Evolutionary conservation across 2,888 invertebrate genomes (phyloP).

Genomic region (Therioaphis trifolii): DNA sequence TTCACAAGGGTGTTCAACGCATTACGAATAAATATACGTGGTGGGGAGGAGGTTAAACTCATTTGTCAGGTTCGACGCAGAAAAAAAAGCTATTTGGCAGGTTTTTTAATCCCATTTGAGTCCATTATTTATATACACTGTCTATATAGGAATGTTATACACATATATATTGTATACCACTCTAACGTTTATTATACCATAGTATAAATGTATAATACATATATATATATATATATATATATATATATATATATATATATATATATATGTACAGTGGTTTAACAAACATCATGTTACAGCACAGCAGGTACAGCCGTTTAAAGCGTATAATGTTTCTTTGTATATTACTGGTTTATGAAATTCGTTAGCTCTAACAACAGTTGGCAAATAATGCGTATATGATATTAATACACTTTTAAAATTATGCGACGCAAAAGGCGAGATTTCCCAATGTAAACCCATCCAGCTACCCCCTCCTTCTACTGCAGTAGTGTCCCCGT

Average conservation of each 20-base stretch:
- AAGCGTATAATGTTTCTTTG: not conserved
- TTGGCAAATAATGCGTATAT: not conserved
- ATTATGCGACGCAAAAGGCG: not conserved
- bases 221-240: no score
- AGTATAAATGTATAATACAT: no score
- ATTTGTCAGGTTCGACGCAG: not conserved
- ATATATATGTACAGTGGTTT: no score
- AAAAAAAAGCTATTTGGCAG: slow-evolving; percentile 36
- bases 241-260: no score
- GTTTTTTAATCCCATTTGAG: slow-evolving; percentile 29
- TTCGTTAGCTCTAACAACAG: not conserved
- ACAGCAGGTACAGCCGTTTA: not conserved
- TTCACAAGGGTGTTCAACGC: slow-evolving; percentile 33
- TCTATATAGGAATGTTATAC: no score
- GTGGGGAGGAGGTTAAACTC: no score
- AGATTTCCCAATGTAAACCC: no score
- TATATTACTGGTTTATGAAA: not conserved
- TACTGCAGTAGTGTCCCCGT: no score
- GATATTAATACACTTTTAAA: not conserved
- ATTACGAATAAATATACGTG: no score
- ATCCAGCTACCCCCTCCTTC: no score
- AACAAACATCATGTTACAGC: not conserved
- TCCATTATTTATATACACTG: not conserved
- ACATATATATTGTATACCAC: no score
- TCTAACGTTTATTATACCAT: no score